A percentile compares a stretch with the other conserved stretches of the same genome.
Conservation (phyloP, 2,797 vertebrate species). For the Petrocephalus sullivani region DNA sequence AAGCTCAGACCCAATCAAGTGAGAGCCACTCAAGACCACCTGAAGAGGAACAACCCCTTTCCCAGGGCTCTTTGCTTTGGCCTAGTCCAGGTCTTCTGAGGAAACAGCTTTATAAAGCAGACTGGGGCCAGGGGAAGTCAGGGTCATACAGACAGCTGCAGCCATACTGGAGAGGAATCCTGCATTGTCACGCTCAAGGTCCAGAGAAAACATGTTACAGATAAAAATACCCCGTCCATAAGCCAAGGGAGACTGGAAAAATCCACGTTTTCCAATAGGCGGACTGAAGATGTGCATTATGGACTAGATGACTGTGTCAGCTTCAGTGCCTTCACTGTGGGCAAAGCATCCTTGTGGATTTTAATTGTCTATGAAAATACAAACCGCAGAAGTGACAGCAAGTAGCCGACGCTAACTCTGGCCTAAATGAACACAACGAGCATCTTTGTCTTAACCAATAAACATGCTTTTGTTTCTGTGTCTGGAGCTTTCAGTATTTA, state of each 20-base stretch:
- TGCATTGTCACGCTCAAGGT: neutral
- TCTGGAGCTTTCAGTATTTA: neutral
- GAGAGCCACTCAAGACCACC: neutral
- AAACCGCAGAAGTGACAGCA: neutral
- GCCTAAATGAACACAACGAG: neutral
- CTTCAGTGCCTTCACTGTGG: neutral
- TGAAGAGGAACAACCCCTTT: neutral
- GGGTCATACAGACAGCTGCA: neutral
- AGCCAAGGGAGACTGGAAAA: neutral
- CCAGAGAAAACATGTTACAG: conserved; percentile 10
- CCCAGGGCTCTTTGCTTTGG: neutral
- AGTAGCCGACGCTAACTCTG: neutral
- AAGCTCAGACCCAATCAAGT: neutral
- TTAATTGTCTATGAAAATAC: neutral
- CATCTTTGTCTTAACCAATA: neutral
- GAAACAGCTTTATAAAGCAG: neutral
- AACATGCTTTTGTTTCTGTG: neutral
- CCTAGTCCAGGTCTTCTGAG: neutral
- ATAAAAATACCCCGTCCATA: conserved; percentile 11
- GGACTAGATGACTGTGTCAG: neutral
- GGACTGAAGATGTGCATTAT: neutral
- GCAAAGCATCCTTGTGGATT: neutral
- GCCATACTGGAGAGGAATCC: neutral
- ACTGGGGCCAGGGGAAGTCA: neutral
- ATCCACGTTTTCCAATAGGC: neutral